phyloP scores from a whole-genome alignment of 2,888 invertebrate species.

The Argyresthia goedartella region DNA sequence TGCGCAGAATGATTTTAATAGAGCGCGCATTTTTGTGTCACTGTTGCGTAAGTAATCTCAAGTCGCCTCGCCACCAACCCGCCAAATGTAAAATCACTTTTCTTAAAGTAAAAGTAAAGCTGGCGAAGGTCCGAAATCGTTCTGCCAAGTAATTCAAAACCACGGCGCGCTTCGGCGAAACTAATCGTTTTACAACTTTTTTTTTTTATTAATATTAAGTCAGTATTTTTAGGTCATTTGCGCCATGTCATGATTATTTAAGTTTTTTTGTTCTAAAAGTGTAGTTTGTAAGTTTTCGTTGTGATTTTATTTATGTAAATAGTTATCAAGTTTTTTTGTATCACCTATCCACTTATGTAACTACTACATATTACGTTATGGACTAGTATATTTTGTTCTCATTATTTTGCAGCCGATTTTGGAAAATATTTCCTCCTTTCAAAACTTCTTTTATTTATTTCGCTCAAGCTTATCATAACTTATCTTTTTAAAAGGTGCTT shows the following conservation, averaged over 20 bases:
- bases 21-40: constrained; percentile 2
- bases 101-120: constrained; percentile 11
- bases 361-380: neutral
- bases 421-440: too few relatives aligned
- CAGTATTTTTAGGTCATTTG: constrained; percentile 55
- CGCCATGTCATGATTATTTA: constrained; percentile 55
- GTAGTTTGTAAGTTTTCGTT: constrained; percentile 27
- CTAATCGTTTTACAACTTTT: constrained; percentile 30
- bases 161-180: constrained; percentile 29
- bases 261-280: constrained; percentile 22
- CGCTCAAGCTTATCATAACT: neutral
- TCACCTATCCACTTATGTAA: neutral
- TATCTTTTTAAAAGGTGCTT: neutral
- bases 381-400: neutral
- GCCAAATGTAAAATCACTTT: neutral
- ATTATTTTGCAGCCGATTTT: neutral
- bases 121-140: constrained; percentile 6
- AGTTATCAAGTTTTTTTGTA: neutral
- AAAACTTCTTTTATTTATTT: neutral
- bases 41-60: neutral
- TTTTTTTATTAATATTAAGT: constrained; percentile 34
- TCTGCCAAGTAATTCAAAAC: neutral
- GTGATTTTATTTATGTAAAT: constrained; percentile 24
- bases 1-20: neutral
- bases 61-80: neutral